Evolutionary conservation across 2,113 vertebrate species (phyloP), one percentile per base, ranked within the genome.

Genomic region (Elgaria multicarinata): DNA sequence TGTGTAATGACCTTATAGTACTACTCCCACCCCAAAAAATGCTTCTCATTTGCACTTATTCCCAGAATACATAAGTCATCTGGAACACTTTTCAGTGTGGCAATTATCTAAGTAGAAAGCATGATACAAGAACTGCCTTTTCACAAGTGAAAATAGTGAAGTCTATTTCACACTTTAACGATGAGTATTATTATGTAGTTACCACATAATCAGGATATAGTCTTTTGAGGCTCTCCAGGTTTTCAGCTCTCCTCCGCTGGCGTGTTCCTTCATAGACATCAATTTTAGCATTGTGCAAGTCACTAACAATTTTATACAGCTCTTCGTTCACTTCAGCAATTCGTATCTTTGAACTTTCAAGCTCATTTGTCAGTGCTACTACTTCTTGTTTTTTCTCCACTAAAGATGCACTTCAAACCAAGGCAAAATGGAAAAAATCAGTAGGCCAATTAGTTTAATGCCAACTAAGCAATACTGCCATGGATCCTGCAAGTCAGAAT

Each of bases 121-220:
- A 50, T 33, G 3, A 66, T 31, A 67, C n/a, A 87, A 28, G 12
- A 80, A 55, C 9, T 53, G 22, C 20, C 39, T 77, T 44, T 80
- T 53, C 36, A 18, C 53, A 79, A 79, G n/a, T 55, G 31, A 58
- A 55, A 36, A 67, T 46, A 24, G 7, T 44, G 36, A 74, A 2
- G 0, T 26, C 79, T 66, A 75, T 0, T 28, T 6, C 78, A 18
- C 91, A 39, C 1, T 46, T 86, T 55, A 53, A n/a, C 66, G 92
- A 82, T 36, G 0, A 93, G 28, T 6, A 14, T n/a, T 26, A 83
- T n/a, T 26, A 83, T 44, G 80, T n/a, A 88, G 89, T 98, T 97
- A 99, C 99, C 98, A 99, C 97, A 12, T 95, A 89, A 44, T 98
- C 97, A 0, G 99, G 98, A 92, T 97, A 98, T 0, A 98, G 97